Evolutionary conservation across 2,797 vertebrate genomes (phyloP), one percentile per base, ranked within the genome.

Genomic region (Psittacula derbiana): DNA sequence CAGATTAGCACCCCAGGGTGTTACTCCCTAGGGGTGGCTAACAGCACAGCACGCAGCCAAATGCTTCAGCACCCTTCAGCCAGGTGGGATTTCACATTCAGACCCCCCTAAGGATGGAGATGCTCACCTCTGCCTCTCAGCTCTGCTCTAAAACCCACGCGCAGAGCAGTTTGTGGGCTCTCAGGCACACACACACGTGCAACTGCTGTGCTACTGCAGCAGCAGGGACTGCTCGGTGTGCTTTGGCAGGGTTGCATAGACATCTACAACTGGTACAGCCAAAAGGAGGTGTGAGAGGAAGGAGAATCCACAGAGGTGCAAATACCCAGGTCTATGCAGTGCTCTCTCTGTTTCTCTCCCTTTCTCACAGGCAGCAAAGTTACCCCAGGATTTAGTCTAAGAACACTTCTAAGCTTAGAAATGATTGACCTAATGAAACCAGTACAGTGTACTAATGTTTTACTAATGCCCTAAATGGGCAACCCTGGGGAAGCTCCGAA

Each of bases 401-500:
- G 41, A 69, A 36, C 46, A 23, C 80, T 72, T 31, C 23, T 19
- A 44, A 40, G 71, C 71, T 80, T 58, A 11, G 69, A 88, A 92
- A 92, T 44, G 64, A 80, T 12, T 14, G 60, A 86, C 82, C 91
- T 85, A 40, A 61, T 17, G 55, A 53, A 67, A 72, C 55, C 19
- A 11, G 3, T 12, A 2, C 47, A 49, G 41, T 23, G 62, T 40
- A 17, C 50, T 50, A 21, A 72, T 6, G 3, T 40, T 65, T 41
- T 12, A 14, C 64, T 14, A 23, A 41, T 1, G 9, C 71, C 91
- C 53, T 6, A 25, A 52, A n/a, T 3, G 64, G 88, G 82, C 58
- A 75, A 31, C 67, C 89, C 93, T 55, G 80, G 95, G 64, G 47
- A 86, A 90, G 53, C 88, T 90, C 69, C 23, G 41, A 30, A 80